Conservation (phyloP, 92 coral and sea anemone species). For the Heliopora coerulea region DNA sequence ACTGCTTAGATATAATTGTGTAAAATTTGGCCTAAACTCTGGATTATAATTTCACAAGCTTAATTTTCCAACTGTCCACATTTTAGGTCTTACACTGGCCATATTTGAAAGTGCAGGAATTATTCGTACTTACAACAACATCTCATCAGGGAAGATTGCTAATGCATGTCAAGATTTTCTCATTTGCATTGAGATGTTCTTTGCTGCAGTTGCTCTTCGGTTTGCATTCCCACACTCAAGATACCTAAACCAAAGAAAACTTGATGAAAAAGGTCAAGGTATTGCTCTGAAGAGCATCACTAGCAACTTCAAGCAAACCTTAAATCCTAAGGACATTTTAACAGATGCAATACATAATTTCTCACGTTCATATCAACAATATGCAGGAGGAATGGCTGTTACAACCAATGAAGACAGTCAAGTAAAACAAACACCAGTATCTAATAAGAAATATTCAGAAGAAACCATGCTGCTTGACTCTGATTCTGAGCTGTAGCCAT, state of each 20-base stretch:
- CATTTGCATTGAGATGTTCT: slow-evolving; percentile 97
- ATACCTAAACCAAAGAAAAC: slow-evolving; percentile 81
- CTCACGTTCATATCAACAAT: slow-evolving; percentile 90
- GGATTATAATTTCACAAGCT: too few species aligned
- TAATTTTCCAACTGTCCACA: not conserved
- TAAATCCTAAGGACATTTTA: slow-evolving; percentile 94
- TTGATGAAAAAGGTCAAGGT: slow-evolving; percentile 92
- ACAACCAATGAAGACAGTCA: slow-evolving; percentile 22
- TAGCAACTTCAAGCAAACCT: slow-evolving; percentile 84
- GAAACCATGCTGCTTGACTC: slow-evolving; percentile 79
- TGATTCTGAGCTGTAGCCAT: slow-evolving; percentile 67
- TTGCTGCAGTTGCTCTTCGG: slow-evolving; percentile 88
- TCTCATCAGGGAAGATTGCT: slow-evolving; percentile 98
- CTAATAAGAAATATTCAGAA: slow-evolving; percentile 62
- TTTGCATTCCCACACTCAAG: slow-evolving; percentile 90
- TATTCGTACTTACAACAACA: slow-evolving; percentile 73
- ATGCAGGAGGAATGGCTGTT: slow-evolving; percentile 56
- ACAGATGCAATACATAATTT: slow-evolving; percentile 98
- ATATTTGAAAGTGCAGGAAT: slow-evolving; percentile 87
- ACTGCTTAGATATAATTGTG: not conserved
- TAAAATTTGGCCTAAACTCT: too few species aligned
- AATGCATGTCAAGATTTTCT: slow-evolving; percentile 95
- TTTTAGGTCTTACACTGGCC: slow-evolving; percentile 80
- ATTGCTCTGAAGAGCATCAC: slow-evolving; percentile 92
- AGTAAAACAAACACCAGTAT: slow-evolving; percentile 15